phyloP scores from a whole-genome alignment of 2,888 invertebrate species.

The Thyatira batis region DNA sequence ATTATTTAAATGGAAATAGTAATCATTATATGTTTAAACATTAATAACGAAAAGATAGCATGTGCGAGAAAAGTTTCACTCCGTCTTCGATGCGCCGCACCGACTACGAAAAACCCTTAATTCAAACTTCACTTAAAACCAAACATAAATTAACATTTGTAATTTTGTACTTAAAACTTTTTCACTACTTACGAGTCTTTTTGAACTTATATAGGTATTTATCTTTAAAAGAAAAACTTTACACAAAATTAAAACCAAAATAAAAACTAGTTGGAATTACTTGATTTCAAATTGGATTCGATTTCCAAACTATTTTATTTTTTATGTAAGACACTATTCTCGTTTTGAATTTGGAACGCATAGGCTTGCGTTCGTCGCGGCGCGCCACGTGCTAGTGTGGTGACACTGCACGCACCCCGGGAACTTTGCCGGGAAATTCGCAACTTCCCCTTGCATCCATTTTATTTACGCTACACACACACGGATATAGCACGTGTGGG shows the following conservation, averaged over 20 bases:
- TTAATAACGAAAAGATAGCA: background rate
- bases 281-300: background rate
- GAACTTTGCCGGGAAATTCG: conserved; percentile 52
- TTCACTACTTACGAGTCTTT: background rate
- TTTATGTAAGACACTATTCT: conserved; percentile 25
- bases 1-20: no score
- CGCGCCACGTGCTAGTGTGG: conserved; percentile 74
- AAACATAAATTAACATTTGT: background rate
- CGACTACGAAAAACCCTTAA: background rate
- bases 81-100: background rate
- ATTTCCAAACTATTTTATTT: background rate
- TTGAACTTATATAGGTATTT: background rate
- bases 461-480: conserved; percentile 21
- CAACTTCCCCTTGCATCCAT: conserved; percentile 9
- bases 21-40: no score
- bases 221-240: background rate
- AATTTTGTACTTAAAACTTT: background rate
- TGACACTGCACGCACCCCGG: conserved; percentile 65
- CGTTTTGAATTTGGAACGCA: conserved; percentile 58
- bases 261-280: no score
- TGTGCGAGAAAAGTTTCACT: background rate
- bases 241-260: no score
- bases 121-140: background rate
- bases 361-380: conserved; percentile 72
- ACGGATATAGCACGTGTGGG: conserved; percentile 38